Evolutionary conservation across 2,888 invertebrate species (phyloP).

Genomic region (Parapristionchus giblindavisi): DNA sequence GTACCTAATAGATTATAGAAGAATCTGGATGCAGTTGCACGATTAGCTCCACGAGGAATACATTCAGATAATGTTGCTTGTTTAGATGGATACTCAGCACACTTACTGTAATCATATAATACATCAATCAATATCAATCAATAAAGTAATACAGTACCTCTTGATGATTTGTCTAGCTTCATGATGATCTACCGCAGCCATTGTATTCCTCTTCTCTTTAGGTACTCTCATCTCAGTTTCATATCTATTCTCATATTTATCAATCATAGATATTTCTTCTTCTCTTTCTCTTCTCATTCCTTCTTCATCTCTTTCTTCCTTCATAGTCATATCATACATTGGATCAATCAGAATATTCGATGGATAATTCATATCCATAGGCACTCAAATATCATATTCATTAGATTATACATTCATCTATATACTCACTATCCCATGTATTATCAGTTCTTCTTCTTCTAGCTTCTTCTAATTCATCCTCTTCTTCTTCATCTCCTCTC

Average conservation of each 20-base stretch:
- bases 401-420: too few relatives aligned
- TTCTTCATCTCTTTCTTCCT: constrained; percentile 6
- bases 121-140: neutral
- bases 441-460: constrained; percentile 29
- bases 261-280: neutral
- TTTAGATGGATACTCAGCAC: neutral
- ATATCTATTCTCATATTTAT: neutral
- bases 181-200: constrained; percentile 14
- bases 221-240: constrained; percentile 14
- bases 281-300: neutral
- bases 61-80: neutral
- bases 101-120: neutral
- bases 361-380: neutral
- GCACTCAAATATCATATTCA: too few relatives aligned
- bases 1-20: constrained; percentile 28
- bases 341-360: neutral
- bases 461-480: constrained; percentile 26
- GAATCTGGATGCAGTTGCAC: constrained; percentile 23
- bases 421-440: neutral
- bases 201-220: constrained; percentile 14
- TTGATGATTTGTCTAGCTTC: constrained; percentile 3
- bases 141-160: neutral
- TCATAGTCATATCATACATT: constrained; percentile 18
- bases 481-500: neutral
- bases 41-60: constrained; percentile 8